Percentiles rank a stretch among this genome's conserved stretches.
Conservation (phyloP, 2,113 vertebrate species). For the Syngnathus typhle region DNA sequence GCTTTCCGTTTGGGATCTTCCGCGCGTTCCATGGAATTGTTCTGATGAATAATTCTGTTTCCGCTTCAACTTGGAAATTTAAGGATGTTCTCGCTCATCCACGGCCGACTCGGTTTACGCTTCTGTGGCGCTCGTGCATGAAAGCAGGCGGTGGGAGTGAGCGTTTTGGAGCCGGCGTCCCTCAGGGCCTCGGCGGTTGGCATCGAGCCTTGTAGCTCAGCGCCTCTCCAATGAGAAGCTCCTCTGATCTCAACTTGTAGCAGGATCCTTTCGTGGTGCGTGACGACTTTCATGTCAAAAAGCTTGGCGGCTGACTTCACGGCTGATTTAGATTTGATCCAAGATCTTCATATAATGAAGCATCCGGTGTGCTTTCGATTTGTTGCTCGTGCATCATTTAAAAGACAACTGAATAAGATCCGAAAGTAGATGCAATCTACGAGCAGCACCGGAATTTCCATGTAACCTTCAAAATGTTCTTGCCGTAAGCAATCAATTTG, state of each 20-base stretch:
- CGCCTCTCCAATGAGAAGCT: not conserved
- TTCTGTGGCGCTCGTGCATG: not conserved
- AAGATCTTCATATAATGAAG: not conserved
- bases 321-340: too few species aligned
- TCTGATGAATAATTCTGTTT: not conserved
- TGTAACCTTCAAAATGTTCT: not conserved
- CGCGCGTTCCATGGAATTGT: not conserved
- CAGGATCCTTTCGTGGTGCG: not conserved
- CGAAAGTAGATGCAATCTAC: not conserved
- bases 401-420: not conserved
- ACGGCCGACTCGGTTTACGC: not conserved
- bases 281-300: not conserved
- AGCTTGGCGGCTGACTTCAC: not conserved
- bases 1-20: not conserved
- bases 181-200: constrained; percentile 3
- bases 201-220: not conserved
- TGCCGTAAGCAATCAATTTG: constrained; percentile 2
- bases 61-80: not conserved
- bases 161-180: constrained; percentile 7
- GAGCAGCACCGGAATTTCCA: not conserved
- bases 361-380: not conserved
- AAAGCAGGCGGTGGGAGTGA: not conserved
- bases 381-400: not conserved
- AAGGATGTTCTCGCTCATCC: constrained; percentile 6
- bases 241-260: constrained; percentile 7